phyloP scores from a whole-genome alignment of 2,797 vertebrate genomes.

The Distichodus sexfasciatus region DNA sequence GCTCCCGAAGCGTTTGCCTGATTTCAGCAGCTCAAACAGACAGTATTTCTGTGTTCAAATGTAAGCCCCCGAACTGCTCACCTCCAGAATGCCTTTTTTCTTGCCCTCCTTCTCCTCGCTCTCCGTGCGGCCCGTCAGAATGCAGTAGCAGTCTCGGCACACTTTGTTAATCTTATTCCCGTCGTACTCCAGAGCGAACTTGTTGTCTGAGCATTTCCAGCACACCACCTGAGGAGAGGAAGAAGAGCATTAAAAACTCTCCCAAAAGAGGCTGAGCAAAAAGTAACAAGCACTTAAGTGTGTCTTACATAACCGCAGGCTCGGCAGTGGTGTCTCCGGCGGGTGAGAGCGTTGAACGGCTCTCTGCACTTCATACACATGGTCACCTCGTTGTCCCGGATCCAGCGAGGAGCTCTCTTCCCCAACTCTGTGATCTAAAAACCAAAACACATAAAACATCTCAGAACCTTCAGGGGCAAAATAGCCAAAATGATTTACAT shows the following conservation, averaged over 20 bases:
- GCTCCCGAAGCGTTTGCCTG: no score
- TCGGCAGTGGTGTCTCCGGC: conserved; percentile 92
- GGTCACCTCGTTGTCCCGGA: conserved; percentile 96
- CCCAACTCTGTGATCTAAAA: conserved; percentile 88
- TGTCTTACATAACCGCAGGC: conserved; percentile 89
- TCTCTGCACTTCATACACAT: conserved; percentile 99
- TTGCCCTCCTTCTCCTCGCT: conserved; percentile 80
- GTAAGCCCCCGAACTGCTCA: conserved; percentile 32
- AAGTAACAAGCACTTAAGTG: background rate
- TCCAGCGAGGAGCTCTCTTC: conserved; percentile 92
- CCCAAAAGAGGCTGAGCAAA: background rate
- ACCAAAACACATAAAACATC: background rate
- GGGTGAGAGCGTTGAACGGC: conserved; percentile 88
- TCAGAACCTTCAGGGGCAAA: background rate
- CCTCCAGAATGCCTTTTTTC: conserved; percentile 93
- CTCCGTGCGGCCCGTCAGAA: conserved; percentile 81
- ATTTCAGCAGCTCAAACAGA: no score
- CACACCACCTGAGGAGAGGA: conserved; percentile 85
- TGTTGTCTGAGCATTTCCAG: conserved; percentile 97
- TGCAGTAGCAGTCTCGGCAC: conserved; percentile 89
- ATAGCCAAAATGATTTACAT: background rate
- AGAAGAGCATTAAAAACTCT: background rate
- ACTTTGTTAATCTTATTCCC: conserved; percentile 89
- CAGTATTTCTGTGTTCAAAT: background rate
- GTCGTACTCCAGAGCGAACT: conserved; percentile 88